Base-by-base conservation (phyloP, 37 sponge, comb jelly and placozoan species). In the Cladorhizidae sp. region DNA sequence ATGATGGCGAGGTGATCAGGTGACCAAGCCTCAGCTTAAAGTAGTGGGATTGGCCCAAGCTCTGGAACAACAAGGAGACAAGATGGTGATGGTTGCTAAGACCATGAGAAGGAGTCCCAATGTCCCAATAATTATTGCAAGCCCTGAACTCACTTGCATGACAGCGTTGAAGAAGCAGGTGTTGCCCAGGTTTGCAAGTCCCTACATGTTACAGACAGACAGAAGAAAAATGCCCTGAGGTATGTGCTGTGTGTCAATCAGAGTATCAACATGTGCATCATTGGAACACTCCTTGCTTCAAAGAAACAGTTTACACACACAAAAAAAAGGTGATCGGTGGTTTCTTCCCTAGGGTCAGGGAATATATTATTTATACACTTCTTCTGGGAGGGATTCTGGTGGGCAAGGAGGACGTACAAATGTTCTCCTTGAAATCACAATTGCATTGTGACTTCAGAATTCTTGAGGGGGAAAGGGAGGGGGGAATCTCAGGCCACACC, bases 161-260 rank as follows among this genome's bases (percentile, higher is more conserved):
- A 94, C 88, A 39, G 91, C 57, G 79, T 94, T 94, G 77, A 94
- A 94, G 83, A 94, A 94, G 63, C 95, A 94, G 8, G 95, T 94
- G 72, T 94, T 94, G 0, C 95, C 95, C 11, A 94, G 82, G 55
- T 94, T 94, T 0, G 40, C 36, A 40, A 94, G 70, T 3, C 95
- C 95, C 94, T 93, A 42, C 7, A 72, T 3, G 20, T 11, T 37
- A 39, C 35, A 70, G 35, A 70, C 9, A 9, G 17, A 49, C 11
- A 72, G 41, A 38, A 26, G 22, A 72, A 45, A 22, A n/a, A 17
- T 23, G 2, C 20, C 22, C 23, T 49, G 26, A 45, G 20, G 5
- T 45, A 21, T 28, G 14, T 23, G 39, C 12, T 70, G 7, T 36
- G 15, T 22, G 5, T 39, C 14, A 70, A 11, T 23, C n/a, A 64